Evolutionary conservation across 2,797 vertebrate genomes (phyloP), one percentile per base, ranked within the genome.

Genomic region (Phoxinus dragarum): DNA sequence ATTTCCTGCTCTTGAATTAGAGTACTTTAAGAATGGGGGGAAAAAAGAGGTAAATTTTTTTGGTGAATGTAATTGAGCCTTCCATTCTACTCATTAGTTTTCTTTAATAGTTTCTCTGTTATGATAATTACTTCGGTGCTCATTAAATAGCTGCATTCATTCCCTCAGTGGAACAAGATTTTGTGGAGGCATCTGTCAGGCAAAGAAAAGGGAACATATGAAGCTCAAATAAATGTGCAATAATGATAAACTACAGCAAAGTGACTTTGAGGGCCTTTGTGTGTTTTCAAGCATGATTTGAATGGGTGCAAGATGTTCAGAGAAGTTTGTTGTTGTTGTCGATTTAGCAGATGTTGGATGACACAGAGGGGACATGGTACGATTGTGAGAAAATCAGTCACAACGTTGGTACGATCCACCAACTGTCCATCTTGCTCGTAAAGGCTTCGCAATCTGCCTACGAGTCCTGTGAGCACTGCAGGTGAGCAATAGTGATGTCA

Each of bases 61-160:
- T 23, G 78, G n/a, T 16, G 52, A 38, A 38, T 68, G 80, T 78
- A 88, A 72, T 78, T 54, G 73, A 88, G 49, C 81, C 87, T 76
- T 83, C 31, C 81, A 81, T 90, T 90, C 71, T 91, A 88, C 91
- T 92, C 82, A 91, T 91, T 90, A 84, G 90, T 81, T 76, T 90
- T 86, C 87, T 90, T 56, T 78, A 85, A 91, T 90, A 87, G 80
- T 92, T 88, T 90, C 69, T 81, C 86, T 86, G 84, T 84, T 74
- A 80, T 81, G 82, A 88, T 93, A 90, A 93, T 92, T 89, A 90
- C 80, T 82, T 61, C 75, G 82, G 34, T 73, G 71, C 88, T 91
- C 87, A 91, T 90, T 91, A 86, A 89, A 84, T 74, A 83, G 79
- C 79, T 67, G 86, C 89, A 49, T 88, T 91, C 76, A 72, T 81